Evolutionary conservation across 2,113 vertebrate species (phyloP).

Genomic region (Etheostoma cragini): DNA sequence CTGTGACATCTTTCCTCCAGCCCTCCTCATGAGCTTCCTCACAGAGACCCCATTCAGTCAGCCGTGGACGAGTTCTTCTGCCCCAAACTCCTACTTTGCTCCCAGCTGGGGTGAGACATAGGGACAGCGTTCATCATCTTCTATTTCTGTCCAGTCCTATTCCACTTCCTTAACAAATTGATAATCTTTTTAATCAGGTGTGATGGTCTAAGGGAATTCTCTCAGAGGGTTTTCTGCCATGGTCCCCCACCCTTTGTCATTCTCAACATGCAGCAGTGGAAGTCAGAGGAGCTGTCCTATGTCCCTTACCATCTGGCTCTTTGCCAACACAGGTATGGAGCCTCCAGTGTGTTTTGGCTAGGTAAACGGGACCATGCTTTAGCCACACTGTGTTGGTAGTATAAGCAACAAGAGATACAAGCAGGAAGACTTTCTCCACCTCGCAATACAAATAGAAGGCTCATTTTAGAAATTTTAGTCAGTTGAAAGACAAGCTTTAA

Average conservation of each 20-base stretch:
- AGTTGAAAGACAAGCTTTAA: background rate
- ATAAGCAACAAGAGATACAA: background rate
- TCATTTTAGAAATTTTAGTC: background rate
- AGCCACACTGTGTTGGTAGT: background rate
- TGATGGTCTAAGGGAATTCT: slow-evolving; percentile 88
- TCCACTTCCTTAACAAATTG: background rate
- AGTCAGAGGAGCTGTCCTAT: slow-evolving; percentile 90
- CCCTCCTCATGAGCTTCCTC: slow-evolving; percentile 88
- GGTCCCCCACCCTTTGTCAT: slow-evolving; percentile 91
- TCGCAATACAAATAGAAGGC: background rate
- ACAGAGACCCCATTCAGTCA: slow-evolving; percentile 88
- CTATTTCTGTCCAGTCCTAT: background rate
- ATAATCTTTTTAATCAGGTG: slow-evolving; percentile 77
- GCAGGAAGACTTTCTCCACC: background rate
- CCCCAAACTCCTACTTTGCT: slow-evolving; percentile 86
- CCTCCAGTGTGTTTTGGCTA: background rate
- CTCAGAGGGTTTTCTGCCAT: slow-evolving; percentile 88
- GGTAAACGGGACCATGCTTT: background rate
- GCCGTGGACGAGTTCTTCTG: slow-evolving; percentile 90
- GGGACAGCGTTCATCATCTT: accelerated
- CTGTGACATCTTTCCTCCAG: slow-evolving; percentile 67
- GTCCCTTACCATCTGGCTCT: slow-evolving; percentile 90
- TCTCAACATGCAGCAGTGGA: slow-evolving; percentile 93
- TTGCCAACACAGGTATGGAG: slow-evolving; percentile 87
- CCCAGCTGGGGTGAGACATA: slow-evolving; percentile 84